Evolutionary conservation across 2,113 vertebrate species (phyloP), one percentile per base, ranked within the genome.

Genomic region (Festucalex cinctus): DNA sequence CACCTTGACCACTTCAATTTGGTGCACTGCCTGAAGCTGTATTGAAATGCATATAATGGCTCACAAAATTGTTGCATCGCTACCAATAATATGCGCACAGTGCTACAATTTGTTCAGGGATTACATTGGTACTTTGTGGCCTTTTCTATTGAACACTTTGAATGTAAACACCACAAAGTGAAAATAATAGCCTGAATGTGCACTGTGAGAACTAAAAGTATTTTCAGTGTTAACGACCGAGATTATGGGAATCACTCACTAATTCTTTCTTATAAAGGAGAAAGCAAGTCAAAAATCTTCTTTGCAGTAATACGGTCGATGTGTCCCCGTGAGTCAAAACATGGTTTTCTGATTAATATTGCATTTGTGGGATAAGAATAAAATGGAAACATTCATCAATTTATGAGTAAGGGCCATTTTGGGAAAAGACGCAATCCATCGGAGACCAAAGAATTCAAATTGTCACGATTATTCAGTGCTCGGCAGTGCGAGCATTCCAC

Each of bases 51-150:
- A 69, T 65, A 73, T 54, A 71, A 48, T 77, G 59, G 63, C 73
- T 77, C 78, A 68, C 36, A 80, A 79, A 80, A 76, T 64, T 77
- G 80, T 84, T 84, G 80, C 72, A 83, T 61, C 66, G 71, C 71
- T 77, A 28, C 71, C 66, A 70, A 62, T 63, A 62, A 51, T 37
- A 39, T 71, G 35, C 37, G 53, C 71, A 66, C 74, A 76, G 70
- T 77, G 72, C 64, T 66, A 37, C 67, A 63, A 75, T 80, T 76
- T 78, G 49, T 79, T 43, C 71, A 44, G 24, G 36, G 68, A 76
- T 80, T 83, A 85, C 83, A 63, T 73, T 68, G 69, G 77, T 68
- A 69, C 57, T 71, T 71, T 68, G 70, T 64, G 73, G 60, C 73
- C 76, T 68, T 66, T 79, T 74, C 61, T 61, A 49, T 75, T 85